Evolutionary conservation across 2,888 invertebrate species (phyloP).

Genomic region (Lasioglossum vierecki): DNA sequence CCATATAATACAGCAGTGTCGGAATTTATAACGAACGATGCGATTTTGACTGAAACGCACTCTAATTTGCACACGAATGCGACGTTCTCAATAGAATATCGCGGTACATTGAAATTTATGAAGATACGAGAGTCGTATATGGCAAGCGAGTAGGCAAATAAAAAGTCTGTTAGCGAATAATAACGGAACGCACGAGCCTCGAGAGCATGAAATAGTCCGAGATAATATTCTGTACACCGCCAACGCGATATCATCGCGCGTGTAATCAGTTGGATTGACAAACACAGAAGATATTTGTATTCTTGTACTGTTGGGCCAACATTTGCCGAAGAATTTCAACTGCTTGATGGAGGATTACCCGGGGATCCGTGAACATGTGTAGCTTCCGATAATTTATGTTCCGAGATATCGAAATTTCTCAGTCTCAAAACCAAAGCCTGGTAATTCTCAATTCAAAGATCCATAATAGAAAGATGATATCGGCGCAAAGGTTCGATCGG

Average conservation of each 20-base stretch:
- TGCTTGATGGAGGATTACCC: not conserved
- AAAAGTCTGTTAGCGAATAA: constrained; percentile 36
- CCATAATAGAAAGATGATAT: no score
- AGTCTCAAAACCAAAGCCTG: not conserved
- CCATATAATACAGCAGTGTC: not conserved
- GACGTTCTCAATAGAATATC: not conserved
- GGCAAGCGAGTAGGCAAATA: constrained; percentile 2
- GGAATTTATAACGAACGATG: not conserved
- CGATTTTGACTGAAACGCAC: not conserved
- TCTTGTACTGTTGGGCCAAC: not conserved
- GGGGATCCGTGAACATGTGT: not conserved
- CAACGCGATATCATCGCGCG: constrained; percentile 19
- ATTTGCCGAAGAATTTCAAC: not conserved
- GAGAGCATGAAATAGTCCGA: constrained; percentile 17
- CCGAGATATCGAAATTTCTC: not conserved
- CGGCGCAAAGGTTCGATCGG: no score
- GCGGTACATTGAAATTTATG: not conserved
- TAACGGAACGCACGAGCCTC: constrained; percentile 36
- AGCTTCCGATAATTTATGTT: not conserved
- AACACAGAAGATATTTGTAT: not conserved
- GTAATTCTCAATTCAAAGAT: no score
- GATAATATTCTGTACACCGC: constrained; percentile 24
- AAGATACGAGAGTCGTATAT: not conserved
- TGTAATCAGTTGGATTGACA: constrained; percentile 11
- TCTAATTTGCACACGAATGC: not conserved